Percentiles rank a stretch among this genome's conserved stretches.
phyloP scores from a whole-genome alignment of 2,113 vertebrate genomes.

The Pteronura brasiliensis region DNA sequence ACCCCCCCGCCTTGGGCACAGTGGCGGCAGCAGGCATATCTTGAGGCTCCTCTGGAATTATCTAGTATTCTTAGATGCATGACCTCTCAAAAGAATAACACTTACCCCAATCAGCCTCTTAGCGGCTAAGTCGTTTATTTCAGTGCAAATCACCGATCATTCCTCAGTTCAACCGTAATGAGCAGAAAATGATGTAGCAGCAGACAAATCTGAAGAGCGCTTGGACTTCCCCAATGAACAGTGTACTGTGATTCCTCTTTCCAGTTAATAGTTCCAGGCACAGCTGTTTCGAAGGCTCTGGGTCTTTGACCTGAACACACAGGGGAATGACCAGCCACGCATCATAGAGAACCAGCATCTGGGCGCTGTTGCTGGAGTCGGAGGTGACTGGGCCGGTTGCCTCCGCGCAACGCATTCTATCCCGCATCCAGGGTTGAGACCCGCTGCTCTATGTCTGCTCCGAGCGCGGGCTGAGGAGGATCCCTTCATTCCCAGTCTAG shows the following conservation, averaged over 20 bases:
- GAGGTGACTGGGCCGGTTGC: accelerated
- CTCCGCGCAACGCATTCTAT: background rate
- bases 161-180: background rate
- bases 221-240: background rate
- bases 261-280: background rate
- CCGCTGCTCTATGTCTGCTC: background rate
- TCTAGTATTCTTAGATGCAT: too few species aligned
- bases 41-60: background rate
- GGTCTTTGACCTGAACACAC: background rate
- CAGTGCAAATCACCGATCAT: background rate
- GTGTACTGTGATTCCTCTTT: background rate
- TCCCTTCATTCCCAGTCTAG: too few species aligned
- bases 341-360: background rate
- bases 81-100: background rate
- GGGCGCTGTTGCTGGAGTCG: background rate
- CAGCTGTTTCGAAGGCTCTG: background rate
- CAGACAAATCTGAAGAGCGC: background rate
- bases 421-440: background rate
- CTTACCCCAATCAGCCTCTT: background rate
- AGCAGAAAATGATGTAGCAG: background rate
- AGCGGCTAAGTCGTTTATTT: background rate
- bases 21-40: background rate
- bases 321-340: background rate
- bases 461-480: background rate
- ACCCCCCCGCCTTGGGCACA: background rate